Conservation (phyloP, 2,888 invertebrate species). For the Agrotis clavis region DNA sequence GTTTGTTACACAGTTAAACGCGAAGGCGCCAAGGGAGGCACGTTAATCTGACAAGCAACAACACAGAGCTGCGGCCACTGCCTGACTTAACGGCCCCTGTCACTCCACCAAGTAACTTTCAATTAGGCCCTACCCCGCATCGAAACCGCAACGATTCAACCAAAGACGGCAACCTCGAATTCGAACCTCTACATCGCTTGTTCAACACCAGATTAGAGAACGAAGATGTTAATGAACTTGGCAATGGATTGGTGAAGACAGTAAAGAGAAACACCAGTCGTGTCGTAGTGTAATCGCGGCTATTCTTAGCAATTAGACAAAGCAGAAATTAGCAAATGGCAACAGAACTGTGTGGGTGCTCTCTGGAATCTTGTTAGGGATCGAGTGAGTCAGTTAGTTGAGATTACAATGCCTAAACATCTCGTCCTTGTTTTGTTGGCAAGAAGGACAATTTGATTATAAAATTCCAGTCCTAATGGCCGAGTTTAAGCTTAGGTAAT, state of each 20-base stretch:
- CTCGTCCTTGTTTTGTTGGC: constrained; percentile 47
- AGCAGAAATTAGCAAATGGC: constrained; percentile 68
- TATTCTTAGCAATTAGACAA: constrained; percentile 70
- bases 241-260: constrained; percentile 46
- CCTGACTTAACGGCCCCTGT: constrained; percentile 76
- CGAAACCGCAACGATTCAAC: constrained; percentile 62
- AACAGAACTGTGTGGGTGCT: constrained; percentile 61
- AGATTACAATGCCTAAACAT: constrained; percentile 56
- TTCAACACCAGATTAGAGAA: constrained; percentile 32
- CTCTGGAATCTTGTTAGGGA: constrained; percentile 61
- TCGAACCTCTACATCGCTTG: constrained; percentile 55
- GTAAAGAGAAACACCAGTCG: constrained; percentile 18
- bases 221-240: constrained; percentile 49
- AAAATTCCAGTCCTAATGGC: constrained; percentile 21
- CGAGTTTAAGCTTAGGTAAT: constrained; percentile 29
- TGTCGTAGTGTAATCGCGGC: constrained; percentile 50
- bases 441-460: constrained; percentile 41
- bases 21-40: constrained; percentile 77
- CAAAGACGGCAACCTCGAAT: constrained; percentile 49
- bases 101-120: constrained; percentile 81
- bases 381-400: constrained; percentile 59
- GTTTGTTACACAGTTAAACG: constrained; percentile 74
- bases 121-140: constrained; percentile 76
- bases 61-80: constrained; percentile 71
- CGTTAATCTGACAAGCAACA: constrained; percentile 83